A percentile compares a stretch with the other conserved stretches of the same genome.
Evolutionary conservation across 2,797 vertebrate species (phyloP).

Genomic region (Paedocypris micromegethes): DNA sequence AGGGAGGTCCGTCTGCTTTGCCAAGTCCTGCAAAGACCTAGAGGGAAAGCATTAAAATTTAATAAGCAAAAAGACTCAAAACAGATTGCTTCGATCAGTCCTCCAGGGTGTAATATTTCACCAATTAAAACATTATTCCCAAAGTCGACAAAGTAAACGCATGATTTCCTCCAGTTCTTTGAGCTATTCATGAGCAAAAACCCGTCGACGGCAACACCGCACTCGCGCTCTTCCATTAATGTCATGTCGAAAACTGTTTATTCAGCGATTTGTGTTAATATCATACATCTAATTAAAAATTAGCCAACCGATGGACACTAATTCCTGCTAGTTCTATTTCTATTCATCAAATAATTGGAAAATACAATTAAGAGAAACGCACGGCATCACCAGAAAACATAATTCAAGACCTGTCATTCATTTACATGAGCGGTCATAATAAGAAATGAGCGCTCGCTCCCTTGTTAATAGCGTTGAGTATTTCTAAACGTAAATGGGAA

Average conservation of each 20-base stretch:
- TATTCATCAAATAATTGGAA: slow-evolving; percentile 35
- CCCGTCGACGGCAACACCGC: slow-evolving; percentile 16
- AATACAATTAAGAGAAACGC: slow-evolving; percentile 35
- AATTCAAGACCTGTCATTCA: slow-evolving; percentile 43
- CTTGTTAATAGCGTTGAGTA: not conserved
- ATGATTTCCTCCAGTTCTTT: slow-evolving; percentile 12
- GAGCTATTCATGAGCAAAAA: slow-evolving; percentile 22
- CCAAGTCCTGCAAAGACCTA: slow-evolving; percentile 96
- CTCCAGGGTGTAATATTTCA: slow-evolving; percentile 3
- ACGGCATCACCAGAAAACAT: slow-evolving; percentile 22
- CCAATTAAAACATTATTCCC: slow-evolving; percentile 8
- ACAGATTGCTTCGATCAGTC: not conserved
- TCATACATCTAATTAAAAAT: slow-evolving; percentile 42
- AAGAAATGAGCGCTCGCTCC: slow-evolving; percentile 62
- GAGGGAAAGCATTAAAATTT: slow-evolving; percentile 8
- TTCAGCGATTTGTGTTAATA: slow-evolving; percentile 36
- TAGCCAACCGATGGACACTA: slow-evolving; percentile 30
- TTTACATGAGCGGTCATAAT: slow-evolving; percentile 58
- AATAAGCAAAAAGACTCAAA: slow-evolving; percentile 1
- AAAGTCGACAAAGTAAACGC: slow-evolving; percentile 16
- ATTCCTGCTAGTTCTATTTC: slow-evolving; percentile 27
- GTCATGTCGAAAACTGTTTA: slow-evolving; percentile 24
- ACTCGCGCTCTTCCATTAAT: slow-evolving; percentile 17
- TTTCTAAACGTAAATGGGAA: too few species aligned
- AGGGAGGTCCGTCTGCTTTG: slow-evolving; percentile 92